phyloP scores from a whole-genome alignment of 1,140 invertebrate species.

The Hesperophylax magnus region DNA sequence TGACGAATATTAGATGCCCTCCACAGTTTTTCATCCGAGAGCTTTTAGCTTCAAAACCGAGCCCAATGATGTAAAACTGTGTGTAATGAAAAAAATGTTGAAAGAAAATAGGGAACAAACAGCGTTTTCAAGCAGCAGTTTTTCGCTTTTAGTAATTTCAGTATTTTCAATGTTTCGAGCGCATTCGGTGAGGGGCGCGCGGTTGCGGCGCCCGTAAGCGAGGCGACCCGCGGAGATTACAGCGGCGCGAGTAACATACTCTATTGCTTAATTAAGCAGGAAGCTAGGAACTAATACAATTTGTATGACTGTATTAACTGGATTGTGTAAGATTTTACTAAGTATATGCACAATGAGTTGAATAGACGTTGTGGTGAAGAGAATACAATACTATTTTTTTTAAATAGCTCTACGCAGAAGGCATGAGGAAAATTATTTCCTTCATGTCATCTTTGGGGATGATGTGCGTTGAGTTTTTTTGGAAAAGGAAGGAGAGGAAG shows the following conservation, averaged over 20 bases:
- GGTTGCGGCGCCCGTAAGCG: slow-evolving; percentile 17
- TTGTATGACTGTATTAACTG: no score
- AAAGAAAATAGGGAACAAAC: slow-evolving; percentile 47
- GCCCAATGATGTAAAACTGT: slow-evolving; percentile 24
- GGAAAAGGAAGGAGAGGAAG: no score
- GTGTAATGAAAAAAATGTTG: slow-evolving; percentile 41
- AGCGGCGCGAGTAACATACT: slow-evolving; percentile 3
- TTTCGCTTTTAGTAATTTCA: neutral
- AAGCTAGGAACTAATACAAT: neutral
- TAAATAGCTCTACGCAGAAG: no score
- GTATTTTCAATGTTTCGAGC: neutral
- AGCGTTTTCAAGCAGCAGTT: slow-evolving; percentile 28
- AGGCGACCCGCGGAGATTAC: slow-evolving; percentile 13
- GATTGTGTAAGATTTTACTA: no score
- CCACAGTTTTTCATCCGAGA: slow-evolving; percentile 6
- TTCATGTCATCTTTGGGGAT: no score
- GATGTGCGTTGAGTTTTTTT: no score
- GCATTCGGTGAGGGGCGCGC: slow-evolving; percentile 38
- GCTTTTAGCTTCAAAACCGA: slow-evolving; percentile 46
- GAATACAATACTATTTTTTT: no score
- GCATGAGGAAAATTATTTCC: no score
- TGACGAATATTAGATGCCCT: no score
- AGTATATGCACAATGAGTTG: no score
- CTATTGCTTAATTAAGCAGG: slow-evolving; percentile 13
- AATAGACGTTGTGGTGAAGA: no score